phyloP scores from a whole-genome alignment of 2,113 vertebrate genomes.

The Thoracochromis brauschi region DNA sequence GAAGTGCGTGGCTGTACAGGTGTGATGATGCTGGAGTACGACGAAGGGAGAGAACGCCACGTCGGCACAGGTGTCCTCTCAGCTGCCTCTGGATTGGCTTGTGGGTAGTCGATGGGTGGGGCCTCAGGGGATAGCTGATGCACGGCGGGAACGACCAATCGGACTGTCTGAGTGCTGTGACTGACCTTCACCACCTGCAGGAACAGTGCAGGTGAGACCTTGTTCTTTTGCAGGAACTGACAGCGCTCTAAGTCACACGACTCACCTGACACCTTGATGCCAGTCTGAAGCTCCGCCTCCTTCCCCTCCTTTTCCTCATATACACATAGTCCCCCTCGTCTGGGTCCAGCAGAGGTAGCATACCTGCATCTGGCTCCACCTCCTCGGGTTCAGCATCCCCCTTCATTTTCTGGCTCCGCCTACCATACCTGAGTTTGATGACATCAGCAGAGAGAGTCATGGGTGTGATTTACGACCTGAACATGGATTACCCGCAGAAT shows the following conservation, averaged over 20 bases:
- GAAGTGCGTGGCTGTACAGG: slow-evolving; percentile 78
- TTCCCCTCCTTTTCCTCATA: slow-evolving; percentile 24
- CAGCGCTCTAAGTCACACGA: slow-evolving; percentile 29
- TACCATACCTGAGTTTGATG: slow-evolving; percentile 33
- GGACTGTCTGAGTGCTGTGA: slow-evolving; percentile 79
- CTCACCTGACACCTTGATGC: slow-evolving; percentile 79
- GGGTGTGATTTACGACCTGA: background rate
- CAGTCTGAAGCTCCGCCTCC: slow-evolving; percentile 61
- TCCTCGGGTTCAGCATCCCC: background rate
- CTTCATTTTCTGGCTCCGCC: slow-evolving; percentile 38
- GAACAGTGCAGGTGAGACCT: background rate
- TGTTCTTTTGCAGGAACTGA: background rate
- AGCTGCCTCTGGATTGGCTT: background rate
- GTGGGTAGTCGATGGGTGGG: background rate
- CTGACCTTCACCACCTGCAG: slow-evolving; percentile 78
- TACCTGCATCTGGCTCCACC: background rate
- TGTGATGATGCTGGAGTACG: slow-evolving; percentile 73
- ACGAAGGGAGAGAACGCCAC: slow-evolving; percentile 70
- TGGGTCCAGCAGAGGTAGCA: slow-evolving; percentile 56
- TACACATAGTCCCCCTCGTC: slow-evolving; percentile 36
- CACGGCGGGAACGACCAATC: slow-evolving; percentile 64
- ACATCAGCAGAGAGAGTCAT: background rate
- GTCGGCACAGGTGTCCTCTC: slow-evolving; percentile 70
- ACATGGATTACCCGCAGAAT: background rate
- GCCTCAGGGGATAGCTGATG: slow-evolving; percentile 57